A percentile compares a stretch with the other conserved stretches of the same genome.
These are phyloP conservation scores for Caenorhabditis briggsae DNA, from an alignment of 1,140 invertebrate genomes.

Conservation along the genomic window DNA sequence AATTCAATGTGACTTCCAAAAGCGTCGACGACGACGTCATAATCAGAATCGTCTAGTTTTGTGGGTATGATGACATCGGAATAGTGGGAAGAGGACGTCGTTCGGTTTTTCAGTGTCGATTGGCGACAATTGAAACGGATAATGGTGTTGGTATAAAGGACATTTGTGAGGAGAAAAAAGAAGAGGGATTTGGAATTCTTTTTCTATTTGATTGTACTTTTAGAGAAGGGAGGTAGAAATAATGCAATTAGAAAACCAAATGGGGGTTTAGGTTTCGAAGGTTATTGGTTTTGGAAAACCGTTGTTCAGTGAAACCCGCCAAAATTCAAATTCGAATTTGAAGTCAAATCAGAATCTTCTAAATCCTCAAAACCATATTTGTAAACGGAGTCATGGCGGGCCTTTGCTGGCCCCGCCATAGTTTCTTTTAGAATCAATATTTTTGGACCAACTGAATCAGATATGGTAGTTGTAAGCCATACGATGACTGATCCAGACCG, in stretches of 20 bases:
- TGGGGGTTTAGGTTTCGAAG: background rate
- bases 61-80: background rate
- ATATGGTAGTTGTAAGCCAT: too few relatives aligned
- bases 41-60: conserved; percentile 17
- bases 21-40: background rate
- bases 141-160: conserved; percentile 12
- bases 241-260: background rate
- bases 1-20: conserved; percentile 39
- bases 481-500: too few relatives aligned
- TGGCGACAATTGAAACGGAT: conserved; percentile 43
- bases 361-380: too few relatives aligned
- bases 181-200: background rate
- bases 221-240: background rate
- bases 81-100: background rate
- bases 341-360: too few relatives aligned
- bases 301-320: too few relatives aligned
- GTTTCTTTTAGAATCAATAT: too few relatives aligned
- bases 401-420: too few relatives aligned
- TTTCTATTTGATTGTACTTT: conserved; percentile 31
- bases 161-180: background rate
- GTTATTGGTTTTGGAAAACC: too few relatives aligned
- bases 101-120: conserved; percentile 6
- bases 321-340: too few relatives aligned
- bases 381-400: too few relatives aligned
- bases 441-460: too few relatives aligned